Evolutionary conservation across 2,888 invertebrate species (phyloP).

Genomic region (Oligia strigilis): DNA sequence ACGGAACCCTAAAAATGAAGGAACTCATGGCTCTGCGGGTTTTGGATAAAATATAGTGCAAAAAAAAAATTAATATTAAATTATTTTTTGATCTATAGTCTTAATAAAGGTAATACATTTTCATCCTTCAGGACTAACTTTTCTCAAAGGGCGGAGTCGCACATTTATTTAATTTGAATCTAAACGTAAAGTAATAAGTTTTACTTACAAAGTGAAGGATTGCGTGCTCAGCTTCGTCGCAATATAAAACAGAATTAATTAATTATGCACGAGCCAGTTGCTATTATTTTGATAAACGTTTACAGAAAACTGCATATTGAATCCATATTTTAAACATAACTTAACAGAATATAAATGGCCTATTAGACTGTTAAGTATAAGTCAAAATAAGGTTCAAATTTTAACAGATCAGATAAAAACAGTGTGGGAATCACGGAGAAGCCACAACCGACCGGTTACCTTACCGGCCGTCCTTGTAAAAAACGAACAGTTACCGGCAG

Average conservation of each 20-base stretch:
- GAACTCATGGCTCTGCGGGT: background rate
- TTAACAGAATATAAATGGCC: slow-evolving; percentile 22
- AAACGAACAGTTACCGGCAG: slow-evolving; percentile 60
- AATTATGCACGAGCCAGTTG: slow-evolving; percentile 40
- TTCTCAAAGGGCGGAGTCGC: slow-evolving; percentile 13
- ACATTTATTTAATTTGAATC: slow-evolving; percentile 37
- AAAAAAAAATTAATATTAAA: background rate
- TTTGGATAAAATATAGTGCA: background rate
- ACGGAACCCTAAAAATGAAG: no score
- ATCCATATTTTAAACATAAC: slow-evolving; percentile 14
- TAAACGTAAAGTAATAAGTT: slow-evolving; percentile 37
- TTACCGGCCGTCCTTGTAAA: slow-evolving; percentile 55
- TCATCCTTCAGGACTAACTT: background rate
- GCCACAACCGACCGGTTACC: slow-evolving; percentile 59
- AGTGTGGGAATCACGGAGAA: slow-evolving; percentile 61
- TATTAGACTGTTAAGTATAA: slow-evolving; percentile 34
- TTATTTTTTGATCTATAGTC: background rate
- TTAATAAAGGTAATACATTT: slow-evolving; percentile 16
- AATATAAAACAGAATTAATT: slow-evolving; percentile 43
- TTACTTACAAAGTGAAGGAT: slow-evolving; percentile 36
- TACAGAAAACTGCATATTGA: slow-evolving; percentile 24
- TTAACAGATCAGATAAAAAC: slow-evolving; percentile 66
- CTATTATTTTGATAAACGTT: slow-evolving; percentile 41
- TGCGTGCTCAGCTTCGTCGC: slow-evolving; percentile 47
- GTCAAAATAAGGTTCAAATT: slow-evolving; percentile 60